Base-by-base conservation (phyloP, 23 tunicate genomes). In the Aplidium turbinatum region DNA sequence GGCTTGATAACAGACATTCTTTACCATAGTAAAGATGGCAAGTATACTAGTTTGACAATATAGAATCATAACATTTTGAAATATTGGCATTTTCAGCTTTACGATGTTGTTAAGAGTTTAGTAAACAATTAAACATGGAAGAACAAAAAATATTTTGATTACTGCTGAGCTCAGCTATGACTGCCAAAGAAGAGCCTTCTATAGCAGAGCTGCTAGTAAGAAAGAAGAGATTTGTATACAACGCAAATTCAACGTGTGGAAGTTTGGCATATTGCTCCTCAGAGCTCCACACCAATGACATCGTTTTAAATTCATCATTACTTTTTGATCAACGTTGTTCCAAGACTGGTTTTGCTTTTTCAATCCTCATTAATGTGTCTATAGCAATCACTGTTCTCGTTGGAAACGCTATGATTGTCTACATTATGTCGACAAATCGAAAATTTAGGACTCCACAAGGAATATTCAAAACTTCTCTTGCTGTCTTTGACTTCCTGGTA, bases 401-500 rank as follows among this genome's bases (percentile, higher is more conserved):
- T 22, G 26, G 63, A 20, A 56, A 56, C 22, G 23, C 9, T 18
- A 20, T 45, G 34, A 47, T 69, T 4, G 28, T 69, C 30, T 46
- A 46, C 57, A 27, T 47, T 36, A 46, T 69, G 57, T 42, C 24
- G 6, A 69, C 75, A 36, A 42, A 33, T 42, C 21, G 31, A 11
- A 42, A 23, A 30, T 47, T 69, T 18, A 11, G 75, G 19, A 69
- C 45, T 5, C 57, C 57, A 1, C 75, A 69, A 28, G 57, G 75
- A 1, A 36, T 69, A 16, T 69, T 47, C n/a, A 69, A 69, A 26
- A 46, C 75, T 1, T 69, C 75, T 2, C 39, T 78, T 23, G 82
- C 82, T 9, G 30, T 34, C 34, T 78, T 32, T 13, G 82, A 78
- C 36, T 63, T 78, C 11, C 63, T 78, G 33, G 61, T 78, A 31